phyloP scores from a whole-genome alignment of 2,113 vertebrate species.

The Polypterus senegalus region DNA sequence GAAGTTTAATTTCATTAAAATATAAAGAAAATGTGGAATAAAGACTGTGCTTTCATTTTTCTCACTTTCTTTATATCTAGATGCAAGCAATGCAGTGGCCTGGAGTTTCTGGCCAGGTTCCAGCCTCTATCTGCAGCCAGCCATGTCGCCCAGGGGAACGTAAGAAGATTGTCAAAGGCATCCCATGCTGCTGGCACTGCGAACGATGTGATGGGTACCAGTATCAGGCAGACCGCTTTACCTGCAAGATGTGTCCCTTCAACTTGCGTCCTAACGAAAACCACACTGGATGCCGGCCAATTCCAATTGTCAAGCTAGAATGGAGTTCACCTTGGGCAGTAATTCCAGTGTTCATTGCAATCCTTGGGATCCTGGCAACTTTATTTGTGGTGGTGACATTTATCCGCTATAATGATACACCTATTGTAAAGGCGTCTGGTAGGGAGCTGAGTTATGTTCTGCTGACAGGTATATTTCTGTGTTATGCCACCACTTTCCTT shows the following conservation, averaged over 20 bases:
- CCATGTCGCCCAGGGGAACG: slow-evolving; percentile 78
- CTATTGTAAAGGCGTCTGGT: slow-evolving; percentile 88
- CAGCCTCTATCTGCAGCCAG: slow-evolving; percentile 83
- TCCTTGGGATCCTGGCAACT: slow-evolving; percentile 80
- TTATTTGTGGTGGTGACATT: slow-evolving; percentile 80
- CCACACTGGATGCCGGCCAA: slow-evolving; percentile 77
- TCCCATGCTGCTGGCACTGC: slow-evolving; percentile 91
- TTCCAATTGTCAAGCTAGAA: slow-evolving; percentile 87
- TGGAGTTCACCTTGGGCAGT: slow-evolving; percentile 89
- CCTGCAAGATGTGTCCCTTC: slow-evolving; percentile 84
- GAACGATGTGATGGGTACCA: slow-evolving; percentile 90
- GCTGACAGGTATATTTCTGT: slow-evolving; percentile 87
- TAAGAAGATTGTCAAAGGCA: slow-evolving; percentile 88
- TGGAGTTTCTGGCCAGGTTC: slow-evolving; percentile 52
- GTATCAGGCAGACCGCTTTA: slow-evolving; percentile 82
- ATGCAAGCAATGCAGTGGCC: slow-evolving; percentile 79
- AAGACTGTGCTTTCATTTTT: neutral
- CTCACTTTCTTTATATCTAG: slow-evolving; percentile 32
- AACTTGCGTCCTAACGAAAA: slow-evolving; percentile 80
- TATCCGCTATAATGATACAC: slow-evolving; percentile 85
- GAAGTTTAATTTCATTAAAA: too few relatives aligned
- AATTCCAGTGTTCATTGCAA: slow-evolving; percentile 76
- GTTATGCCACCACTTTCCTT: slow-evolving; percentile 86
- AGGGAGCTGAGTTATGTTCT: slow-evolving; percentile 90
- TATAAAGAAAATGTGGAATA: too few relatives aligned